Evolutionary conservation across 2,797 vertebrate genomes (phyloP), one percentile per base, ranked within the genome.

Genomic region (Urosaurus nigricauda): DNA sequence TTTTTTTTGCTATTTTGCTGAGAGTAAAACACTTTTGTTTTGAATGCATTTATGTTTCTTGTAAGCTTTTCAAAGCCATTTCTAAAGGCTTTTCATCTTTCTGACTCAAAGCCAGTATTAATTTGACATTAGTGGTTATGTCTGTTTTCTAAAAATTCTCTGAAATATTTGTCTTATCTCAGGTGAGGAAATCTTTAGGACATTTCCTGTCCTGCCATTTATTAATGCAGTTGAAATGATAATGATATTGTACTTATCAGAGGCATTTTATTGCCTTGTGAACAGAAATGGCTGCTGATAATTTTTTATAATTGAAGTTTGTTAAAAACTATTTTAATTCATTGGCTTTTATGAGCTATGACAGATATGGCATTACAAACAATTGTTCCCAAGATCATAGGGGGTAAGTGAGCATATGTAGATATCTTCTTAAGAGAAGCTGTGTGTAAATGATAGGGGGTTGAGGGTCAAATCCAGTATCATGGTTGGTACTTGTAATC

Each of bases 171-270:
- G 37, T 40, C 43, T 86, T 92, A 86, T 87, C 56, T 87, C 60
- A 71, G 0, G 16, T 32, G 70, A n/a, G 0, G 24, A 47, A 78
- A 74, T n/a, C 79, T 84, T 78, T 77, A 75, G 87, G 75, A 37
- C 88, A 80, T 40, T 94, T 95, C 83, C 86, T 94, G 78, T 92
- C 93, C 74, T 2, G 29, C 68, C 63, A 32, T 0, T 13, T 92
- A 75, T 88, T 60, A 87, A 81, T 53, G 53, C 82, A 40, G 89
- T 87, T 14, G 17, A 85, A 88, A 80, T 53, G 65, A 35, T 7
- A 77, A 91, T 89, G 82, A 78, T 8, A 74, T 83, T 84, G 19
- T 60, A 35, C 13, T 26, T 60, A 21, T 60, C 79, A 80, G 17
- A 56, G 79, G 32, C 32, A 60, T 17, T 80, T 60, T 80, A 60